Base-by-base conservation (phyloP, 2,888 invertebrate genomes). In the Plutella xylostella region DNA sequence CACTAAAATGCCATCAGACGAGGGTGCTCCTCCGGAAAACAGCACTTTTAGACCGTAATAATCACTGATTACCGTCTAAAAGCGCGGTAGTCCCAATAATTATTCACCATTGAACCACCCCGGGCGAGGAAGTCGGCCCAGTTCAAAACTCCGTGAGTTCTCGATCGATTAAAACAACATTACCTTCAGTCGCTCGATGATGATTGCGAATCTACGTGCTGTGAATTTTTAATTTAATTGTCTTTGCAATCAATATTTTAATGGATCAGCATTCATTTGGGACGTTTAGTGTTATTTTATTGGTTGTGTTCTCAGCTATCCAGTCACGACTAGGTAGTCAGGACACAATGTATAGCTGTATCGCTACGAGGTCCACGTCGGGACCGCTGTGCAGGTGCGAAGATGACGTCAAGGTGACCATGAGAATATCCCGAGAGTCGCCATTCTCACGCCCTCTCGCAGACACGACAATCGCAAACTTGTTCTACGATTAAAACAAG, bases 391-490 rank as follows among this genome's bases (percentile, higher is more conserved):
- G 73, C 79, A 80, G 80, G 80, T 80, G 77, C 65, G 57, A n/a
- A 53, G 58, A 55, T 76, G 79, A 78, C 76, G 76, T 76, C 72
- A 75, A 55, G 51, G 40, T 45, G 65, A 52, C 77, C 76, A 70
- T 82, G 82, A 76, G 78, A 78, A 74, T 69, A 68, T 65, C 62
- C 72, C 66, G 57, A 62, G 63, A 65, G 62, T 68, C 58, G 70
- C 73, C 71, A 74, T 74, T 82, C 82, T 78, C 82, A 82, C 82
- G 82, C 79, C 82, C 76, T 65, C 28, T n/a, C 28, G 34, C 34
- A 34, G 58, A 55, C 61, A 65, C 67, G 68, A 68, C 72, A 68
- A 65, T 68, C 64, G 61, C 63, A 64, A 75, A 78, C 80, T 74
- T 67, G 79, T 78, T 69, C 61, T 60, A 65, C 62, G 66, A 69